Evolutionary conservation across 2,113 vertebrate species (phyloP).

Genomic region (Balaeniceps rex): DNA sequence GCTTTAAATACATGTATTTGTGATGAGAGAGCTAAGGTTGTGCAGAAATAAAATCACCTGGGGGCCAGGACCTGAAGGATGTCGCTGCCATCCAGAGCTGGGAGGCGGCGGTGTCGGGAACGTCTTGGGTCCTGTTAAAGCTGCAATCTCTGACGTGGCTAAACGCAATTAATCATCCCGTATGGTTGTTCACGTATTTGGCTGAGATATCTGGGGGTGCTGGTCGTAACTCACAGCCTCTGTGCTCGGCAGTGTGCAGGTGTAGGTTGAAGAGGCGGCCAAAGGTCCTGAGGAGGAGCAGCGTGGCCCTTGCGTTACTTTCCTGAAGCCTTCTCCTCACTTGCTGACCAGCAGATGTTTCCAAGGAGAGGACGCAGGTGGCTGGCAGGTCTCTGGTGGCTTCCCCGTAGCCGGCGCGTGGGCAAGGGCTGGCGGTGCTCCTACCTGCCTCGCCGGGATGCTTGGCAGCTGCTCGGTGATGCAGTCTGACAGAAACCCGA

Average conservation of each 20-base stretch:
- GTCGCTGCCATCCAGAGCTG: not conserved
- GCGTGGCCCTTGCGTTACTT: rapidly evolving
- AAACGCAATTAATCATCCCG: not conserved
- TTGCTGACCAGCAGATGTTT: not conserved
- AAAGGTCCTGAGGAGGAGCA: not conserved
- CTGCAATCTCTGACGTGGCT: not conserved
- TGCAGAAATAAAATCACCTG: not conserved
- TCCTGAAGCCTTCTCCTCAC: not conserved
- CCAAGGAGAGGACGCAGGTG: not conserved
- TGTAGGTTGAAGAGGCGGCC: not conserved
- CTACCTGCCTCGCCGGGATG: not conserved
- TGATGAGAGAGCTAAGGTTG: not conserved
- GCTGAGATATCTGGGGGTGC: not conserved
- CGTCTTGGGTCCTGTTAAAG: not conserved
- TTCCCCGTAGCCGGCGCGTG: not conserved
- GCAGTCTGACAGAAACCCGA: not conserved
- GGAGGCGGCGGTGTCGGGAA: rapidly evolving
- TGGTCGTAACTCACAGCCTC: not conserved
- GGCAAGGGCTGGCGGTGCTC: not conserved
- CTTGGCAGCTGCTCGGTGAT: not conserved
- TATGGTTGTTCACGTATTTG: not conserved
- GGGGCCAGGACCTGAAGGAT: not conserved
- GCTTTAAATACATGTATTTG: not conserved
- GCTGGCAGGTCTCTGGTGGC: not conserved
- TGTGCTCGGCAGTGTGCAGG: not conserved